These are phyloP conservation scores for Ctena decussata DNA, from an alignment of 2,888 invertebrate genomes.

Conservation along the genomic window DNA sequence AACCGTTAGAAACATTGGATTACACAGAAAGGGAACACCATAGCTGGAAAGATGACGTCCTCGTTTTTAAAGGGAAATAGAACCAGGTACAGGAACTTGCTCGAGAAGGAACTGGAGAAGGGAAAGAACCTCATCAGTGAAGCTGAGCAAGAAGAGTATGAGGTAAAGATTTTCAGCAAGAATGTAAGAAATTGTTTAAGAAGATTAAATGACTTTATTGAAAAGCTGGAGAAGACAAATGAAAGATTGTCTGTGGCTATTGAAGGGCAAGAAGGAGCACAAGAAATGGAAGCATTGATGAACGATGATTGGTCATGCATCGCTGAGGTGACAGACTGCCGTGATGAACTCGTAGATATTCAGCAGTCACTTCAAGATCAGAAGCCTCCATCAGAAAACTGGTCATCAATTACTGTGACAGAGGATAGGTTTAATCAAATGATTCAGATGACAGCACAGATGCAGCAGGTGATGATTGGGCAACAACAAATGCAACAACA, in stretches of 20 bases:
- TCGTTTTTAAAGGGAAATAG: neutral
- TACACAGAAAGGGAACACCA: too few relatives aligned
- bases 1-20: too few relatives aligned
- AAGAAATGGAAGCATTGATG: neutral
- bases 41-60: neutral
- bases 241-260: neutral
- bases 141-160: neutral
- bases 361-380: neutral
- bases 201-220: neutral
- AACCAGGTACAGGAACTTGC: neutral
- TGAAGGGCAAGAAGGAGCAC: neutral
- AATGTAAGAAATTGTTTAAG: neutral
- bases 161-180: neutral
- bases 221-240: neutral
- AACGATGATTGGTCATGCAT: neutral
- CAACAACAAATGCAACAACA: neutral
- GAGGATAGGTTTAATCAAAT: neutral
- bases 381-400: too few relatives aligned
- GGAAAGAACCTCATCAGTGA: neutral
- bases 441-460: neutral
- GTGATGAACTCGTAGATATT: neutral
- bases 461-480: neutral
- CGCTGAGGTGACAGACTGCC: neutral
- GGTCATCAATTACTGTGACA: too few relatives aligned
- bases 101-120: neutral